A percentile compares a stretch with the other conserved stretches of the same genome.
These are phyloP conservation scores for Lytechinus variegatus DNA, from an alignment of 35 echinoderm and acorn worm genomes.

Conservation along the genomic window DNA sequence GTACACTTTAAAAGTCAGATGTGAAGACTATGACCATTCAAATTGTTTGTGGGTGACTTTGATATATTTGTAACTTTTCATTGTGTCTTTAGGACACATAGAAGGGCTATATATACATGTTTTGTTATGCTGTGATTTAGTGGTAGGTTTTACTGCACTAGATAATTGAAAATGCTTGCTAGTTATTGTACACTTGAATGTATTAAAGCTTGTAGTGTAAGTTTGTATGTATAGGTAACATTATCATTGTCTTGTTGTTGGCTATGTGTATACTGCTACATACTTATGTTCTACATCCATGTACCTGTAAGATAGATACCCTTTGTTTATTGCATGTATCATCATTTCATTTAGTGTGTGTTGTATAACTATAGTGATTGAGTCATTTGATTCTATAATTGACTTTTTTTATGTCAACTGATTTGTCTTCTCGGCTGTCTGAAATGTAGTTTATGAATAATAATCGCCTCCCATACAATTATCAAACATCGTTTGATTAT, in stretches of 20 bases:
- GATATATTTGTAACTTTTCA: conserved; percentile 33
- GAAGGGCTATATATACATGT: neutral
- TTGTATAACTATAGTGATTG: neutral
- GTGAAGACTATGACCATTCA: neutral
- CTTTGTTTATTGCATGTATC: neutral
- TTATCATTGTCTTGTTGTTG: too few relatives aligned
- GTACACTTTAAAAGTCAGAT: conserved; percentile 38
- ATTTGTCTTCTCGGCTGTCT: neutral
- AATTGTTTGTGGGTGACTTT: conserved; percentile 19
- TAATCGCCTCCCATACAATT: neutral
- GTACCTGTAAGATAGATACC: neutral
- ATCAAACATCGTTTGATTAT: too few relatives aligned
- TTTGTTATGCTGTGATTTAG: neutral
- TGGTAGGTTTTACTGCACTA: neutral
- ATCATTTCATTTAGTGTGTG: conserved; percentile 13
- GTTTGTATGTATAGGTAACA: neutral
- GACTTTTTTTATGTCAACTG: neutral
- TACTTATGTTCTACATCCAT: neutral
- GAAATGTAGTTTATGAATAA: neutral
- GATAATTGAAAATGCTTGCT: neutral
- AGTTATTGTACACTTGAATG: neutral
- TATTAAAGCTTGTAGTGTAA: neutral
- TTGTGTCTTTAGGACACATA: neutral
- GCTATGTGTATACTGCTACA: too few relatives aligned
- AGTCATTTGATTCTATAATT: neutral